These are phyloP conservation scores for Astyanax mexicanus DNA, from an alignment of 2,797 vertebrate genomes.

Conservation along the genomic window DNA sequence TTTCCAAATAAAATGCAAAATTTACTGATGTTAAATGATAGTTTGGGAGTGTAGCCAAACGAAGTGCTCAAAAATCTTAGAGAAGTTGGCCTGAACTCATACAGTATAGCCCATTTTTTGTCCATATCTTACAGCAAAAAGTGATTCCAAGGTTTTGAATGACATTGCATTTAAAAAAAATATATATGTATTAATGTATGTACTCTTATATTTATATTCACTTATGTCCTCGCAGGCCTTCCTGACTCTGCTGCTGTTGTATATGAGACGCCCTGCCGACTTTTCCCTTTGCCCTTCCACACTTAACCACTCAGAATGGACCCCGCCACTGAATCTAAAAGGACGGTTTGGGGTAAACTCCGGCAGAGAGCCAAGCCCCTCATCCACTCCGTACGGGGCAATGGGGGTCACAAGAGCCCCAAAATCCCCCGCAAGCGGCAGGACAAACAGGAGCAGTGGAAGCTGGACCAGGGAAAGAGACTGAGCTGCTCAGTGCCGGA, in stretches of 20 bases:
- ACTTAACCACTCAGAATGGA: slow-evolving; percentile 33
- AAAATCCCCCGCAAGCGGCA: slow-evolving; percentile 45
- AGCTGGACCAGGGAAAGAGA: slow-evolving; percentile 61
- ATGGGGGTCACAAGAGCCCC: slow-evolving; percentile 39
- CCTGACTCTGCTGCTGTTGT: slow-evolving; percentile 11
- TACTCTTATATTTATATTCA: not conserved
- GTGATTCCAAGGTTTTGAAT: too few species aligned
- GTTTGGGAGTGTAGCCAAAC: too few species aligned
- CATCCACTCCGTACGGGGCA: slow-evolving; percentile 62
- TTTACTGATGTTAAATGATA: too few species aligned
- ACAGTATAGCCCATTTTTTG: too few species aligned
- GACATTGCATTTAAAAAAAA: too few species aligned
- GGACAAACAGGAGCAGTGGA: not conserved
- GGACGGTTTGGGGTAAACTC: slow-evolving; percentile 67
- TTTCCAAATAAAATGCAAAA: too few species aligned
- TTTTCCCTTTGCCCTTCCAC: not conserved
- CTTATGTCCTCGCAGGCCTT: slow-evolving; percentile 34
- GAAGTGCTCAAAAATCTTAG: too few species aligned
- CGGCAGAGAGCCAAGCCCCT: slow-evolving; percentile 69
- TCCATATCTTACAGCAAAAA: too few species aligned
- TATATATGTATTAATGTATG: too few species aligned
- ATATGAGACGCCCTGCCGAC: slow-evolving; percentile 22
- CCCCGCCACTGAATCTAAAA: slow-evolving; percentile 60
- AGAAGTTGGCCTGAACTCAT: too few species aligned
- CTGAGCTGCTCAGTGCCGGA: slow-evolving; percentile 71